phyloP scores from a whole-genome alignment of 2,797 vertebrate genomes.

The Danio choprae region DNA sequence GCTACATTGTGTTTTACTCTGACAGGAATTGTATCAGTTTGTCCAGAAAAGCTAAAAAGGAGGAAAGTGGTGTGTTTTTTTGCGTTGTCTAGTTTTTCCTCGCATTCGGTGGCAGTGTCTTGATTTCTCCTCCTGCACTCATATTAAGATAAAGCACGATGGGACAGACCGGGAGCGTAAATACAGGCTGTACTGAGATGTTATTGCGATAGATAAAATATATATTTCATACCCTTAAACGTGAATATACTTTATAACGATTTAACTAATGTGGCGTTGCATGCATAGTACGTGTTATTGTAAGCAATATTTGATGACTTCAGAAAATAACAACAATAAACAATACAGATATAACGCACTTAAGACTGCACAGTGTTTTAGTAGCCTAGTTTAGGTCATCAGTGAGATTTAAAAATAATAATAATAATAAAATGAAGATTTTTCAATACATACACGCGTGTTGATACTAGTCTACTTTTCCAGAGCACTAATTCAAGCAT shows the following conservation, averaged over 20 bases:
- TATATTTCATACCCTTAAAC: slow-evolving; percentile 3
- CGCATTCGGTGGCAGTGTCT: slow-evolving; percentile 16
- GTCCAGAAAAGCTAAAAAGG: slow-evolving; percentile 12
- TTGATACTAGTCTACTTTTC: neutral
- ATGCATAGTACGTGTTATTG: neutral
- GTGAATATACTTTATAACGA: neutral
- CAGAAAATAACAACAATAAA: neutral
- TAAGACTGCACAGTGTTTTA: neutral
- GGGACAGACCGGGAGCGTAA: slow-evolving; percentile 4
- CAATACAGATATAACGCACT: neutral
- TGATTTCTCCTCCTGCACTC: slow-evolving; percentile 7
- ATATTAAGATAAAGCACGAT: slow-evolving; percentile 11
- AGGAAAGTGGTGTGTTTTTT: neutral
- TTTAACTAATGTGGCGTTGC: neutral
- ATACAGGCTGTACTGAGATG: neutral
- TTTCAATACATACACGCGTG: neutral
- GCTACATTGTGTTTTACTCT: neutral
- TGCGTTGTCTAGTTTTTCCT: slow-evolving; percentile 1
- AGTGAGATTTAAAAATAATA: neutral
- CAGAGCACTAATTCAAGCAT: neutral
- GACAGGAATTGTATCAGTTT: slow-evolving; percentile 1
- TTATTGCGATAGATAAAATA: slow-evolving; percentile 7
- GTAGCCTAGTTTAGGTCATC: neutral
- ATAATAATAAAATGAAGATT: neutral
- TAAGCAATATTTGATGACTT: neutral